Evolutionary conservation across 2,888 invertebrate genomes (phyloP).

Genomic region (Drosophila kambysellisi): DNA sequence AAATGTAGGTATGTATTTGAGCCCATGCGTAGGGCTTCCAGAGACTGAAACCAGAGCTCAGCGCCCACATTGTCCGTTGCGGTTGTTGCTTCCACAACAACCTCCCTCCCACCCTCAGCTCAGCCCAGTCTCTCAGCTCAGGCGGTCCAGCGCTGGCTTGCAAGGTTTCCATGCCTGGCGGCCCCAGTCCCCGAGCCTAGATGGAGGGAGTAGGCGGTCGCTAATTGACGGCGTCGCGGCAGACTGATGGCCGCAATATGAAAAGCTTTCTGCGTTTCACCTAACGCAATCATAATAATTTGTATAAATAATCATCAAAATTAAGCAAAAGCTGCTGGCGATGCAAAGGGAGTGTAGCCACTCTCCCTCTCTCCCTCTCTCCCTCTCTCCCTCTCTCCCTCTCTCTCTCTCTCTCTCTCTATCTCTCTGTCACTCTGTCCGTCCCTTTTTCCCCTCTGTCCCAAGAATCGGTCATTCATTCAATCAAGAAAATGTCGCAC

Average conservation of each 20-base stretch:
- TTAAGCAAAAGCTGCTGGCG: slow-evolving; percentile 49
- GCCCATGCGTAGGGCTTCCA: slow-evolving; percentile 42
- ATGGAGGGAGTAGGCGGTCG: slow-evolving; percentile 14
- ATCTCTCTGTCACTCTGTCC: neutral
- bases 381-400: neutral
- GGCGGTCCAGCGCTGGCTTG: slow-evolving; percentile 36
- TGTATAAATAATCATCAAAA: slow-evolving; percentile 72
- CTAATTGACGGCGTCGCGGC: slow-evolving; percentile 57
- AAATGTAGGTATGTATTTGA: neutral
- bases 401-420: neutral
- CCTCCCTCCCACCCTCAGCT: neutral
- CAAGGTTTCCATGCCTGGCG: slow-evolving; percentile 55
- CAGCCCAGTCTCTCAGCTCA: neutral
- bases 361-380: neutral
- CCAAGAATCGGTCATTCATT: slow-evolving; percentile 54
- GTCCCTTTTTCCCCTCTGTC: neutral
- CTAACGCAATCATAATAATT: slow-evolving; percentile 43
- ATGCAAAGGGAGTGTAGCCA: neutral
- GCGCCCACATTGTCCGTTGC: slow-evolving; percentile 38
- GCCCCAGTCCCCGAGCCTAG: neutral
- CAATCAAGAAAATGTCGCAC: slow-evolving; percentile 54
- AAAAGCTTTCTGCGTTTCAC: slow-evolving; percentile 33
- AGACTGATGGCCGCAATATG: slow-evolving; percentile 33
- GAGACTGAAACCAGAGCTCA: slow-evolving; percentile 34
- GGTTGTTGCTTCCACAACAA: slow-evolving; percentile 23